Conservation (phyloP, 1,140 invertebrate genomes). For the Conopomorpha cramerella region DNA sequence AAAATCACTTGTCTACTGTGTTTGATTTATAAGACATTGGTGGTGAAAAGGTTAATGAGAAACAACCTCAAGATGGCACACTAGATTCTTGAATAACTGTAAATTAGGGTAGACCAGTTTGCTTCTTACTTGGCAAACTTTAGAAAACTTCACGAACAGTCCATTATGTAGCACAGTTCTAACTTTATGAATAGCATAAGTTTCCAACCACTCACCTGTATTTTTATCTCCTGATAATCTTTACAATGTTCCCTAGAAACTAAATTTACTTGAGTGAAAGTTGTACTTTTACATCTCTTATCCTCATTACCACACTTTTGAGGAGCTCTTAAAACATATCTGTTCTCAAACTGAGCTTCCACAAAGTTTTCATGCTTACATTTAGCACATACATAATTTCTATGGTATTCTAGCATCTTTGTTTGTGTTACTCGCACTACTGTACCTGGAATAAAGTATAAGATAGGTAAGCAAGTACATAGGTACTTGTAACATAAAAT, state of each 20-base stretch:
- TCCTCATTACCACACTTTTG: conserved; percentile 65
- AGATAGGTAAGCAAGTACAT: background rate
- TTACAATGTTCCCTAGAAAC: conserved; percentile 70
- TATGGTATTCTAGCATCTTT: conserved; percentile 77
- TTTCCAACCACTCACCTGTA: conserved; percentile 76
- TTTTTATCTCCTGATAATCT: conserved; percentile 91
- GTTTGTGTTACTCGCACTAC: conserved; percentile 76
- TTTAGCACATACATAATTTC: conserved; percentile 76
- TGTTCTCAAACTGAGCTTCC: conserved; percentile 72
- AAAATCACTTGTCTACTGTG: no score
- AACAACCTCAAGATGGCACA: no score
- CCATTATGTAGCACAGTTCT: no score
- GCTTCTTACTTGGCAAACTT: no score
- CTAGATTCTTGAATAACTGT: no score
- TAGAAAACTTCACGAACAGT: no score
- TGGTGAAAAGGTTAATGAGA: no score
- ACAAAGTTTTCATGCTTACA: conserved; percentile 72
- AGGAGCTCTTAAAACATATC: conserved; percentile 66
- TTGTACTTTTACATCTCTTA: conserved; percentile 58
- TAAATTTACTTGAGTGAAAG: conserved; percentile 55
- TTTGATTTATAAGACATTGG: no score
- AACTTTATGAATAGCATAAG: no score
- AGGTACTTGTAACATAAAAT: conserved; percentile 15
- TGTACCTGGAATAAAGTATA: conserved; percentile 66
- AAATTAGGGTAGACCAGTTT: no score